These are phyloP conservation scores for Clunio marinus DNA, from an alignment of 2,888 invertebrate genomes.

Conservation along the genomic window DNA sequence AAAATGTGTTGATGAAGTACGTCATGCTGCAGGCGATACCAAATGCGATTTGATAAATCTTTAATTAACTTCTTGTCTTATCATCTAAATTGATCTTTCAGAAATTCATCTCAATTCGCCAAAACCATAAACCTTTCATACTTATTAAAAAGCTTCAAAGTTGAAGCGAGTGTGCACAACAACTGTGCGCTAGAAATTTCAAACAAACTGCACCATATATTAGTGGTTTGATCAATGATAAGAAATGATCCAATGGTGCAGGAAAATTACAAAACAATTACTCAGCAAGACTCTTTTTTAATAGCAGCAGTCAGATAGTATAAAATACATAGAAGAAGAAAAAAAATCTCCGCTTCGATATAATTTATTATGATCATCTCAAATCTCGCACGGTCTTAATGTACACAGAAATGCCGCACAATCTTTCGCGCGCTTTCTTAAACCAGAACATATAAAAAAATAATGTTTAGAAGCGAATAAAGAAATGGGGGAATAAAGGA, in stretches of 20 bases:
- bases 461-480: not conserved
- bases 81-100: not conserved
- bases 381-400: slow-evolving; percentile 9
- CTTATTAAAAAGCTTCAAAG: not conserved
- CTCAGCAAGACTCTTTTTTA: slow-evolving; percentile 34
- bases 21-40: too few relatives aligned
- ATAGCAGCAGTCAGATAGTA: not conserved
- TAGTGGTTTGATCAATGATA: slow-evolving; percentile 18
- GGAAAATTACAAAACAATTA: slow-evolving; percentile 35
- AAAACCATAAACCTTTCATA: not conserved
- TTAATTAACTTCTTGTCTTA: not conserved
- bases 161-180: not conserved
- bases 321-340: not conserved
- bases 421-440: slow-evolving; percentile 1
- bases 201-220: slow-evolving; percentile 15
- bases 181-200: not conserved
- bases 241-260: slow-evolving; percentile 24
- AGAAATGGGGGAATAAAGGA: not conserved
- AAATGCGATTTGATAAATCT: not conserved
- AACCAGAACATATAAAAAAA: not conserved
- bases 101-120: not conserved
- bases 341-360: not conserved
- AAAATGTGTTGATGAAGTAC: not conserved
- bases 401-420: not conserved
- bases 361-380: slow-evolving; percentile 28